Evolutionary conservation across 2,797 vertebrate species (phyloP).

Genomic region (Valencia hispanica): DNA sequence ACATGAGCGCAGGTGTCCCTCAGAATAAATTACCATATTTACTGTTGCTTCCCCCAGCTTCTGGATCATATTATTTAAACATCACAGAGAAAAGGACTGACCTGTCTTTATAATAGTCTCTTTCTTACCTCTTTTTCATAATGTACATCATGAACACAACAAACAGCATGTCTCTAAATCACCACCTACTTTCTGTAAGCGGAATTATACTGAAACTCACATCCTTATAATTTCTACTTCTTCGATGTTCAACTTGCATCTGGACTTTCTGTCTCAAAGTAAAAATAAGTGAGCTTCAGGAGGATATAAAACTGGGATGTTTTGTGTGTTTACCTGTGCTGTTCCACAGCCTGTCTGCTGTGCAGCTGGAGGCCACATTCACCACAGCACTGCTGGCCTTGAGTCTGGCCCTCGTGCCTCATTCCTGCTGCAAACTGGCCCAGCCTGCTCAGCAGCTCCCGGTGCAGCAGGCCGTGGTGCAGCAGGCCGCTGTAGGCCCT

Average conservation of each 20-base stretch:
- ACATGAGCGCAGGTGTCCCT: slow-evolving; percentile 65
- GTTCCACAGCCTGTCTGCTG: slow-evolving; percentile 91
- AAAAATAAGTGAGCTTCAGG: background rate
- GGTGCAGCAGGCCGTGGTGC: slow-evolving; percentile 94
- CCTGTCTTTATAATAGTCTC: slow-evolving; percentile 20
- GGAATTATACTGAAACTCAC: background rate
- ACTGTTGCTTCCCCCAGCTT: slow-evolving; percentile 44
- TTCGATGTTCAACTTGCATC: background rate
- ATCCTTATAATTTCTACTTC: background rate
- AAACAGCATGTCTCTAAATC: slow-evolving; percentile 21
- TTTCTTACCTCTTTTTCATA: slow-evolving; percentile 19
- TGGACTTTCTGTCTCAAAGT: background rate
- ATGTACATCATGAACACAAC: slow-evolving; percentile 7
- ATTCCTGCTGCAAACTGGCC: slow-evolving; percentile 93
- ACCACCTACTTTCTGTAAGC: background rate
- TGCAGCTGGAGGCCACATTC: slow-evolving; percentile 94
- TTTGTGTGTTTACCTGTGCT: slow-evolving; percentile 88
- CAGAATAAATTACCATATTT: slow-evolving; percentile 63
- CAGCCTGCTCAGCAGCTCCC: slow-evolving; percentile 94
- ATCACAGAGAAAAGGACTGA: background rate
- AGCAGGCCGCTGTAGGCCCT: slow-evolving; percentile 91
- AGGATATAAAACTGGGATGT: slow-evolving; percentile 1
- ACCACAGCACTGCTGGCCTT: slow-evolving; percentile 87
- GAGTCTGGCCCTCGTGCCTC: slow-evolving; percentile 85
- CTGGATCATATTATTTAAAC: slow-evolving; percentile 37